phyloP scores from a whole-genome alignment of 2,888 invertebrate species.

The Lasius platythorax region DNA sequence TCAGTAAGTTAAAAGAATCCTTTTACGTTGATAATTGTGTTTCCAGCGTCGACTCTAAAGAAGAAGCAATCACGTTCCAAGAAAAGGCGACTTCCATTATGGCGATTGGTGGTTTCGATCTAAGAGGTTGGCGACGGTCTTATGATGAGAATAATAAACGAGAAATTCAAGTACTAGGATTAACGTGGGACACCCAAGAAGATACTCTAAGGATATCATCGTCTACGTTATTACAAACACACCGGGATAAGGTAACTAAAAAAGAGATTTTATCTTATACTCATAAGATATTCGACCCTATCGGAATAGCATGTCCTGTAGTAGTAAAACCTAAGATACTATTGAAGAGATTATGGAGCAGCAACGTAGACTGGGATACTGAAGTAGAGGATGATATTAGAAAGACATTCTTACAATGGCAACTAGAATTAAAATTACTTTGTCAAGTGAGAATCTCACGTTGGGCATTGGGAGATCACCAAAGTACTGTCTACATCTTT shows the following conservation, averaged over 20 bases:
- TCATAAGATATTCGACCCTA: conserved; percentile 32
- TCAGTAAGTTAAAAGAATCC: not conserved
- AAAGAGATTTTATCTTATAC: conserved; percentile 13
- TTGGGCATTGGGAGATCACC: not conserved
- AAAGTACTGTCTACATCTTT: not conserved
- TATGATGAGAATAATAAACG: not conserved
- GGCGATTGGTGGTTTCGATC: conserved; percentile 1
- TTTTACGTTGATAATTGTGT: not conserved
- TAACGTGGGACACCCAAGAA: not conserved
- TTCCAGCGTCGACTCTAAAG: not conserved
- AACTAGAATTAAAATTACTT: not conserved
- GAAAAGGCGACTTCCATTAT: not conserved
- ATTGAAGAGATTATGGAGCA: conserved; percentile 22
- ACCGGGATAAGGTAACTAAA: conserved; percentile 20
- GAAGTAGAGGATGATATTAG: conserved; percentile 17
- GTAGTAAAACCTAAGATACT: conserved; percentile 37
- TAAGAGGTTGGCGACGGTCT: conserved; percentile 36
- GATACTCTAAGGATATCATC: conserved; percentile 7
- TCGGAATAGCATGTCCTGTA: conserved; percentile 37
- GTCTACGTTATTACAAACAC: not conserved
- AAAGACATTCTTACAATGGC: conserved; percentile 33
- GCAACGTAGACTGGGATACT: conserved; percentile 35
- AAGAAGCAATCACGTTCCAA: not conserved
- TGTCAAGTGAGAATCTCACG: not conserved
- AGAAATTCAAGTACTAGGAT: conserved; percentile 12